These are phyloP conservation scores for Oncorhynchus keta DNA, from an alignment of 2,113 vertebrate species.

Conservation along the genomic window DNA sequence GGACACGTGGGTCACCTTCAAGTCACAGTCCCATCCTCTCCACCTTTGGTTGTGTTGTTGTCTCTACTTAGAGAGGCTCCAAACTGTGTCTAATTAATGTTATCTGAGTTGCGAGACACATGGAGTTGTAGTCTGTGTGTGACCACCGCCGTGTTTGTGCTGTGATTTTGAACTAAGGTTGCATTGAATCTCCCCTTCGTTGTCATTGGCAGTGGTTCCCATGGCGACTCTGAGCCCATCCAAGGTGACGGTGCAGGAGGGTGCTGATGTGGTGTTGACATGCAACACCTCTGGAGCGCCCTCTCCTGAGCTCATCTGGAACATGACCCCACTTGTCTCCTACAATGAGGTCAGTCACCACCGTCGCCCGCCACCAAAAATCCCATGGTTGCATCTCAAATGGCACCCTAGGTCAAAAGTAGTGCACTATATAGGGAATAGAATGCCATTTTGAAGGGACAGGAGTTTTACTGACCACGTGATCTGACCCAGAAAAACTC, in stretches of 20 bases:
- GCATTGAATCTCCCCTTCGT: not conserved
- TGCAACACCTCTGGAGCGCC: constrained; percentile 85
- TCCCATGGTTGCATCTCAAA: too few species aligned
- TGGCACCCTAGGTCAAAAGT: too few species aligned
- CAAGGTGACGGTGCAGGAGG: constrained; percentile 82
- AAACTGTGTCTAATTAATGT: constrained; percentile 69
- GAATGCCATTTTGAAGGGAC: too few species aligned
- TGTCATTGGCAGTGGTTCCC: constrained; percentile 78
- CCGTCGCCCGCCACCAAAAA: not conserved
- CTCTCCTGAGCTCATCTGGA: constrained; percentile 84
- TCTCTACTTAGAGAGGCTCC: constrained; percentile 52
- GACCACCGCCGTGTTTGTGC: constrained; percentile 57
- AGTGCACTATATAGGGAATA: too few species aligned
- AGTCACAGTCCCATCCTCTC: constrained; percentile 31
- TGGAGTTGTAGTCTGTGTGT: constrained; percentile 60
- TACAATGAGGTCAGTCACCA: constrained; percentile 79
- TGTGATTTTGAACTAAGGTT: not conserved
- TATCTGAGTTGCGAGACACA: constrained; percentile 53
- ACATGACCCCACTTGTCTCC: constrained; percentile 77
- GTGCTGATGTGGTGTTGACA: constrained; percentile 77
- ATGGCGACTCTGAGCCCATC: constrained; percentile 80
- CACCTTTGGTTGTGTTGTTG: too few species aligned
- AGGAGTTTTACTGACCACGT: too few species aligned
- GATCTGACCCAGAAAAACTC: too few species aligned
- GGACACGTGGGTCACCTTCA: constrained; percentile 55